Evolutionary conservation across 1,140 invertebrate species (phyloP), one percentile per base, ranked within the genome.

Genomic region (Listronotus bonariensis): DNA sequence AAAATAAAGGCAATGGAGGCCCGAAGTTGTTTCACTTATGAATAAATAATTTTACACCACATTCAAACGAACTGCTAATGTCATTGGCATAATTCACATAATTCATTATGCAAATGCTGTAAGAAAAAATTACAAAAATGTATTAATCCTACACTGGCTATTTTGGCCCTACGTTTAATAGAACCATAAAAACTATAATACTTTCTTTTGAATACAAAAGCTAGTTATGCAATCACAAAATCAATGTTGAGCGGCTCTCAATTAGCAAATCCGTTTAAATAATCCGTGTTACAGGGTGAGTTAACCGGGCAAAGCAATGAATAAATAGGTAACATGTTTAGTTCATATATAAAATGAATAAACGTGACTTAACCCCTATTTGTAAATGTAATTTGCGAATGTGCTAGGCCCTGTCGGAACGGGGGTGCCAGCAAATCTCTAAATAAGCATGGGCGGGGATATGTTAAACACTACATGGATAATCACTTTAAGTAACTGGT

Each of bases 331-430:
- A 72, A 72, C 67, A 70, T 70, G 68, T 70, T 68, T 68, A 70
- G 68, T 65, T 69, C 68, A 69, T 72, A 72, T 69, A 65, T 64
- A 54, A 67, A 72, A 70, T 68, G 71, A 68, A 68, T 72, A 70
- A 72, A 69, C 68, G 65, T 55, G 46, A 61, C 60, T 65, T 69
- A 68, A 73, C 54, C 71, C 71, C 69, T 67, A 70, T 71, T 72
- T 68, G 71, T 58, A 73, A 73, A 71, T 73, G 67, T 69, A 71
- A 73, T 73, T 71, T 73, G 65, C 51, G 67, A 68, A 70, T 67
- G 59, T 67, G 60, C 61, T 48, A 55, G 62, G 43, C 48, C 46
- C 42, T 15, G 52, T 49, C 62, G 52, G 17, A 46, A 51, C 42
- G 49, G 59, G 52, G 63, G 68, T 45, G 64, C 56, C 49, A 45